phyloP scores from a whole-genome alignment of 1,140 invertebrate genomes.

The Choristoneura fumiferana region DNA sequence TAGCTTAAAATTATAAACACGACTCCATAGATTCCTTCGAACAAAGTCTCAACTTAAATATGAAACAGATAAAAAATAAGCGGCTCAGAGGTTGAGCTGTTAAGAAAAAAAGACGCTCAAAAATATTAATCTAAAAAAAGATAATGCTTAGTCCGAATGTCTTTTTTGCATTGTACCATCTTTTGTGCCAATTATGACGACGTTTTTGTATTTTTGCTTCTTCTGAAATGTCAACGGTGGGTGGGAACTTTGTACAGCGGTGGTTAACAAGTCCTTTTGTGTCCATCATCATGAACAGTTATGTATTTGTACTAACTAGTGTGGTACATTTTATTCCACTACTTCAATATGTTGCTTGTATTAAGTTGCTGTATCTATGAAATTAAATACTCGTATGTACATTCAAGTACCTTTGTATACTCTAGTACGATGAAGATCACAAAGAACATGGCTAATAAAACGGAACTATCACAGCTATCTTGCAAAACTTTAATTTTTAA shows the following conservation, averaged over 20 bases:
- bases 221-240: conserved; percentile 51
- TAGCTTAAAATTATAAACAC: too few species aligned
- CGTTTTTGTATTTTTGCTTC: conserved; percentile 49
- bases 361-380: too few species aligned
- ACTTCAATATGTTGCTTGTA: too few species aligned
- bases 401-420: too few species aligned
- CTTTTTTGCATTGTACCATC: conserved; percentile 64
- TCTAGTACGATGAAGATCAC: too few species aligned
- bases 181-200: conserved; percentile 74
- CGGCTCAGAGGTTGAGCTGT: conserved; percentile 43
- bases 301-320: too few species aligned
- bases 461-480: too few species aligned
- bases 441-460: too few species aligned
- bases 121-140: conserved; percentile 71
- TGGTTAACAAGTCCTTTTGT: conserved; percentile 15
- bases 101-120: conserved; percentile 59
- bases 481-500: too few species aligned
- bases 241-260: conserved; percentile 46
- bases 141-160: conserved; percentile 56
- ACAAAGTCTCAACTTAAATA: conserved; percentile 48
- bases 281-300: too few species aligned
- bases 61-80: conserved; percentile 63
- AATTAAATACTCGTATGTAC: too few species aligned
- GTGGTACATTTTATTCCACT: too few species aligned
- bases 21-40: conserved; percentile 14